phyloP scores from a whole-genome alignment of 2,888 invertebrate species.

The Chymomyza caudatula region DNA sequence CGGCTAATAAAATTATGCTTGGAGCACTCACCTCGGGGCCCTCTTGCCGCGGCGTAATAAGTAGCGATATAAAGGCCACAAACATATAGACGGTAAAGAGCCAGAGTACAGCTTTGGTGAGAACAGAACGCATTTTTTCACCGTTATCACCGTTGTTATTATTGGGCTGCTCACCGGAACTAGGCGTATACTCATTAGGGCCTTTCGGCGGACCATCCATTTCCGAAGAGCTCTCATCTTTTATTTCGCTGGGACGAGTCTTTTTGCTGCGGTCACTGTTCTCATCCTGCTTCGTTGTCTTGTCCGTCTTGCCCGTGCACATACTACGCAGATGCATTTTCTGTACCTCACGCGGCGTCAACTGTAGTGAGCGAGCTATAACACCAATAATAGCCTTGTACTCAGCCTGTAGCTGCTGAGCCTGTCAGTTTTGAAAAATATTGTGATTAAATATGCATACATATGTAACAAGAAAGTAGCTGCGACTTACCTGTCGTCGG shows the following conservation, averaged over 20 bases:
- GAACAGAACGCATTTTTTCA: slow-evolving; percentile 84
- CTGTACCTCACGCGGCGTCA: slow-evolving; percentile 61
- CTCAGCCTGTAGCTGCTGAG: slow-evolving; percentile 65
- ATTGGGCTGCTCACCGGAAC: slow-evolving; percentile 63
- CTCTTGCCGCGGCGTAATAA: slow-evolving; percentile 85
- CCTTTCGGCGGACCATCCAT: neutral
- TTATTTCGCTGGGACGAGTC: neutral
- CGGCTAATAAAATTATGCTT: neutral
- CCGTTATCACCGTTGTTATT: slow-evolving; percentile 83
- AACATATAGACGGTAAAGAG: slow-evolving; percentile 87
- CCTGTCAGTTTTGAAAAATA: slow-evolving; percentile 33
- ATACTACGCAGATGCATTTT: slow-evolving; percentile 56
- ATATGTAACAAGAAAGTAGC: neutral
- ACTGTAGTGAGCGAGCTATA: slow-evolving; percentile 68
- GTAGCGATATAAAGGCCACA: slow-evolving; percentile 84
- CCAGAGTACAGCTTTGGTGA: slow-evolving; percentile 89
- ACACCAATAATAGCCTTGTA: slow-evolving; percentile 73
- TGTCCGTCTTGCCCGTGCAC: slow-evolving; percentile 27
- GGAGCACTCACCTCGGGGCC: slow-evolving; percentile 81
- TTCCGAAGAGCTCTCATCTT: neutral
- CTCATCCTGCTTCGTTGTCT: neutral
- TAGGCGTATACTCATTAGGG: neutral
- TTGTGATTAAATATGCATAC: neutral
- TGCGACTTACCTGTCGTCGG: slow-evolving; percentile 58
- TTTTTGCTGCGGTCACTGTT: slow-evolving; percentile 4